Evolutionary conservation across 2,797 vertebrate genomes (phyloP), one percentile per base, ranked within the genome.

Genomic region (Argya squamiceps): DNA sequence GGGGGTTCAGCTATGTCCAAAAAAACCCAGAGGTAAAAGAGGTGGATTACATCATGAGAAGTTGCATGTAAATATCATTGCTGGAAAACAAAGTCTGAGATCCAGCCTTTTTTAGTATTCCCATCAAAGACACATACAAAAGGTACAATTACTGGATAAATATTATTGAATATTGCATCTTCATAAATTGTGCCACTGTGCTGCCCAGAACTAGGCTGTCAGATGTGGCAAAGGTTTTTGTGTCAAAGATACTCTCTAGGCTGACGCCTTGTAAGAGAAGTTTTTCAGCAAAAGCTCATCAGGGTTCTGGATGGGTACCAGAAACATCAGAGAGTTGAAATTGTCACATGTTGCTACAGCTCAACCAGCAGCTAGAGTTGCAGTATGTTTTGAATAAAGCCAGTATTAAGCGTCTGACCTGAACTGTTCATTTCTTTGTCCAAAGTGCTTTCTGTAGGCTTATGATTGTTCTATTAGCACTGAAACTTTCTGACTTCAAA

Each of bases 1-100:
- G 1, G 7, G 10, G 1, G 2, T 37, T 92, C 32, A 70, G 17
- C 5, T 0, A 0, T 6, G 1, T 60, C 46, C 24, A 29, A n/a
- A 22, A 62, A 65, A 55, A 15, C 12, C 37, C 47, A 64, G 36
- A 8, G 6, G 17, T n/a, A 44, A 26, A 76, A 68, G 11, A 71
- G 34, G 55, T 41, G 4, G 67, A 69, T 71, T 60, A 30, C 9
- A 4, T 26, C 13, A 41, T 74, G 23, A 62, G 44, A 75, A 89
- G 8, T 67, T 36, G 59, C 18, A 63, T 26, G 34, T 58, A 37
- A 36, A 79, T 75, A 24, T 60, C 36, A 58, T 23, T 36, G 7
- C 32, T 56, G 32, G 29, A 23, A 43, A 79, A 68, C 19, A 11
- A 44, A 71, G 29, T 37, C 62, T 75, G 55, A 53, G 16, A 63